A percentile compares a stretch with the other conserved stretches of the same genome.
phyloP scores from a whole-genome alignment of 2,888 invertebrate species.

The Adelognathus sp. region DNA sequence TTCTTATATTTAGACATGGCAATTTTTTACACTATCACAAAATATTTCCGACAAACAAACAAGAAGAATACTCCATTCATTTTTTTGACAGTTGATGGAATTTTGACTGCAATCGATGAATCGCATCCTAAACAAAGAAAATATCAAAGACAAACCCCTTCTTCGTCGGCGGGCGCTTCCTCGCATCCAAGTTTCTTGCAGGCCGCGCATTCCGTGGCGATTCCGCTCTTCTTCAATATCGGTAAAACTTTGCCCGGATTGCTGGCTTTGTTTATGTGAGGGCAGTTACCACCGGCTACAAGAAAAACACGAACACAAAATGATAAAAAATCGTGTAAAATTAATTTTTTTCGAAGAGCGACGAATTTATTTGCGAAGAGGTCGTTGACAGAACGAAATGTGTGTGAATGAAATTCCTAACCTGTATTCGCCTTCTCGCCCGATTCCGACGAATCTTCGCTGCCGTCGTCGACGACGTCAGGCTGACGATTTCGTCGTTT shows the following conservation, averaged over 20 bases:
- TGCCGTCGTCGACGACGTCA: constrained; percentile 85
- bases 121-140: neutral
- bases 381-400: neutral
- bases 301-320: neutral
- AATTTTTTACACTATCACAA: no score
- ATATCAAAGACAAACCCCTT: constrained; percentile 71
- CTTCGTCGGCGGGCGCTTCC: constrained; percentile 81
- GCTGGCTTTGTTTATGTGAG: constrained; percentile 87
- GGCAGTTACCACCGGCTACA: constrained; percentile 81
- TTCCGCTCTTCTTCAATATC: constrained; percentile 82
- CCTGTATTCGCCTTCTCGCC: constrained; percentile 83
- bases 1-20: no score
- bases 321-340: neutral
- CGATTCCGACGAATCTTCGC: constrained; percentile 86
- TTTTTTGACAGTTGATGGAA: no score
- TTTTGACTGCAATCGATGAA: no score
- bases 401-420: constrained; percentile 60
- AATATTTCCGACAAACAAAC: no score
- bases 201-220: constrained; percentile 83
- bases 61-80: no score
- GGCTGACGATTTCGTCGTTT: constrained; percentile 88
- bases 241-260: constrained; percentile 85
- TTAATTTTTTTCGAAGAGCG: no score
- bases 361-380: no score
- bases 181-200: constrained; percentile 82